Percentiles rank a stretch among this genome's conserved stretches.
Evolutionary conservation across 92 coral and sea anemone genomes (phyloP).

Genomic region (Phymanthus crucifer): DNA sequence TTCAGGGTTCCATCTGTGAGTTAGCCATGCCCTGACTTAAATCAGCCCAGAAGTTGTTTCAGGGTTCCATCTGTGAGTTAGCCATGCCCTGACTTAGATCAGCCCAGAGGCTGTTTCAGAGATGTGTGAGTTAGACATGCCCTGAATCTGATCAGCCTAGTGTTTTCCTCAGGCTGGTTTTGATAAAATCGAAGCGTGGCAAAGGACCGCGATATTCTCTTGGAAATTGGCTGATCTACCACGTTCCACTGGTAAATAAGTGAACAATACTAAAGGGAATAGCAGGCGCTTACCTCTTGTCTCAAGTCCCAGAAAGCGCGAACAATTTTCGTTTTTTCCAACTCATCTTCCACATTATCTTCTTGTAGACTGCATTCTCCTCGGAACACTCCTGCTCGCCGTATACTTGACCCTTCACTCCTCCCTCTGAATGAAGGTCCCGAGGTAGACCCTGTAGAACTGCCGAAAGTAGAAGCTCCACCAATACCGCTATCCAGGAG

Average conservation of each 20-base stretch:
- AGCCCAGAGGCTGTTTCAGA: background rate
- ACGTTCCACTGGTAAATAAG: too few species aligned
- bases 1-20: too few species aligned
- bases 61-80: background rate
- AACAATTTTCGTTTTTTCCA: conserved; percentile 89
- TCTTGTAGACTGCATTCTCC: conserved; percentile 36
- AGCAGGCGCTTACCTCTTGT: conserved; percentile 70
- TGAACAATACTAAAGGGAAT: too few species aligned
- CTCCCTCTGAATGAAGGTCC: conserved; percentile 52
- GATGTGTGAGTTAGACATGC: too few species aligned
- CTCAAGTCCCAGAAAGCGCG: conserved; percentile 96
- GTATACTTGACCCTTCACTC: conserved; percentile 71
- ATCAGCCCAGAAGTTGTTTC: too few species aligned
- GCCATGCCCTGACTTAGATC: background rate
- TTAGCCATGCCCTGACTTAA: too few species aligned
- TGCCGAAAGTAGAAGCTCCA: conserved; percentile 29
- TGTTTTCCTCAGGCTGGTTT: background rate
- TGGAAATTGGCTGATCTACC: too few species aligned
- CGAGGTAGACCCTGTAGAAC: conserved; percentile 25
- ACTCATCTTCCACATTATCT: conserved; percentile 84
- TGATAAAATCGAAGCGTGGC: background rate
- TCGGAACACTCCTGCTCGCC: conserved; percentile 57
- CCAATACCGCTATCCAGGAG: conserved; percentile 84
- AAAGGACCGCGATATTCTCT: background rate
- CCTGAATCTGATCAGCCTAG: background rate